These are phyloP conservation scores for Holotrichia oblita DNA, from an alignment of 1,140 invertebrate species.

Conservation along the genomic window DNA sequence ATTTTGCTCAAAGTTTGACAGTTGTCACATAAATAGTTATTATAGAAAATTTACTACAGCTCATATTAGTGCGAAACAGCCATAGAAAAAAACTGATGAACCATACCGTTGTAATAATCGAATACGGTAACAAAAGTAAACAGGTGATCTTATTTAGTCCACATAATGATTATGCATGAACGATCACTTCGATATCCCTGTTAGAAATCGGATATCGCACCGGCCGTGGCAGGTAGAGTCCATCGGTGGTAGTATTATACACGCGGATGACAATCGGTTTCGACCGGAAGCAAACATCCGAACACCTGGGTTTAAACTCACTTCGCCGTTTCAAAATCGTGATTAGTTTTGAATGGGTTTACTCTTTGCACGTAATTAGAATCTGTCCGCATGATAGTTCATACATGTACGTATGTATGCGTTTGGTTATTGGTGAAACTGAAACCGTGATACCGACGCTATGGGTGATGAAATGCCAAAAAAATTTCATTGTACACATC, in stretches of 20 bases:
- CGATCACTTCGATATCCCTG: neutral
- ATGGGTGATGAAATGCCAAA: neutral
- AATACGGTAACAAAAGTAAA: too few relatives aligned
- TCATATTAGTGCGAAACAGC: too few relatives aligned
- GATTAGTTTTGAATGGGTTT: conserved; percentile 24
- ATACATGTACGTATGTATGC: neutral
- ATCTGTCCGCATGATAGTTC: neutral
- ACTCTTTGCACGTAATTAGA: conserved; percentile 8
- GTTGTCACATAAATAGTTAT: too few relatives aligned
- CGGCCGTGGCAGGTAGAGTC: neutral
- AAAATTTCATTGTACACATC: neutral
- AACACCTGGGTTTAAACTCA: conserved; percentile 5
- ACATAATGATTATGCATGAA: neutral
- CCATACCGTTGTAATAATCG: too few relatives aligned
- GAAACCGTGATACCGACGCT: neutral
- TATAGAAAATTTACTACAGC: too few relatives aligned
- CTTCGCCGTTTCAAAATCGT: conserved; percentile 11
- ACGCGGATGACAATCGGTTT: neutral
- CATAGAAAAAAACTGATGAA: too few relatives aligned
- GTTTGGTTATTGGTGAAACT: neutral
- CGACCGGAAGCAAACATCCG: conserved; percentile 26
- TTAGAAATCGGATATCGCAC: neutral
- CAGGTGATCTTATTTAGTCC: too few relatives aligned
- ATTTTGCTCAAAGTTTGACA: too few relatives aligned
- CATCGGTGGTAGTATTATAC: neutral